Conservation (phyloP, 2,113 vertebrate species). For the Pluvialis apricaria region DNA sequence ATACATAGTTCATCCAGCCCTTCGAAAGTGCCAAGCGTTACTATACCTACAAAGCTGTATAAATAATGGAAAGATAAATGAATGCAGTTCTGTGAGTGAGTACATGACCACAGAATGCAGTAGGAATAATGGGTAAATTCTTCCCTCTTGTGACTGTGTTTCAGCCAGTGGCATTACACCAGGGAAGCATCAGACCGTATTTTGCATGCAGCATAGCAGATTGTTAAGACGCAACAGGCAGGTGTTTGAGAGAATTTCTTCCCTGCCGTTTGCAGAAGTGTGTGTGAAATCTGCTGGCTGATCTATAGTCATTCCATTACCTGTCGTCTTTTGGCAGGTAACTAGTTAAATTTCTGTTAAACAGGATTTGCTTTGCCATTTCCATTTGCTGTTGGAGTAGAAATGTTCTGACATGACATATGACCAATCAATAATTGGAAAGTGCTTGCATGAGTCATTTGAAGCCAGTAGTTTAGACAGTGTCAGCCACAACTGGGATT, state of each 20-base stretch:
- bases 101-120: not conserved
- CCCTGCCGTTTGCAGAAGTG: not conserved
- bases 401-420: conserved; percentile 13
- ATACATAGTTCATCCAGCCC: not conserved
- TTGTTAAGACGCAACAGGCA: not conserved
- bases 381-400: conserved; percentile 28
- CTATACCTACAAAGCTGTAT: not conserved
- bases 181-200: rapidly evolving
- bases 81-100: not conserved
- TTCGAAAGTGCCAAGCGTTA: not conserved
- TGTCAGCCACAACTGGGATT: not conserved
- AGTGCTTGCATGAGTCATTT: conserved; percentile 14
- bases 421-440: not conserved
- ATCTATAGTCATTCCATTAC: not conserved
- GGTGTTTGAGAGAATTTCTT: not conserved
- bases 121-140: not conserved
- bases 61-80: not conserved
- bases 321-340: not conserved
- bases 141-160: not conserved
- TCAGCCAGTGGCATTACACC: not conserved
- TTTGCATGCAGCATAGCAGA: not conserved
- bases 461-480: conserved; percentile 13
- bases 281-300: not conserved
- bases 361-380: conserved; percentile 7
- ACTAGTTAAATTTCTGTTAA: not conserved